Conservation (phyloP, 2,888 invertebrate genomes). For the Tachina fera region DNA sequence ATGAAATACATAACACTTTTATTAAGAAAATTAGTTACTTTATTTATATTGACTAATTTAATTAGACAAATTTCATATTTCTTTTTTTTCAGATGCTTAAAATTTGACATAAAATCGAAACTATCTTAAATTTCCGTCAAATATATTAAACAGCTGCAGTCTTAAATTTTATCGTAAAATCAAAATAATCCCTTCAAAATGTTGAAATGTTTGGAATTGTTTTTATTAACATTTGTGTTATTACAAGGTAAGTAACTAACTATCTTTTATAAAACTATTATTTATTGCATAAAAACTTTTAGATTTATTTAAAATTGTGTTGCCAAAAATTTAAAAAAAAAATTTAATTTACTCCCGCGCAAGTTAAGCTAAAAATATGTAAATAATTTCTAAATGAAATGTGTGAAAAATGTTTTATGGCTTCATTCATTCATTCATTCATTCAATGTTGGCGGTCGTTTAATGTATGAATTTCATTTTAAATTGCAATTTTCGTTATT, state of each 20-base stretch:
- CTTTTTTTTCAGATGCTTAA: slow-evolving; percentile 26
- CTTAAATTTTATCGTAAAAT: slow-evolving; percentile 2
- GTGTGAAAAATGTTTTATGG: no score
- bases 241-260: slow-evolving; percentile 67
- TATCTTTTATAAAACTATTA: background rate
- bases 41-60: background rate
- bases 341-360: no score
- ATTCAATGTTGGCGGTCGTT: no score
- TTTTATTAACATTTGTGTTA: slow-evolving; percentile 58
- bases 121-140: background rate
- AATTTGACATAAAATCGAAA: slow-evolving; percentile 14
- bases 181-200: slow-evolving; percentile 40
- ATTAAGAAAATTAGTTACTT: no score
- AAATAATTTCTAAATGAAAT: no score
- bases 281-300: background rate
- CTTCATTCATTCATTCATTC: no score
- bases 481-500: background rate
- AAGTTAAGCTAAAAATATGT: no score
- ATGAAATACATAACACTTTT: background rate
- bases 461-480: no score
- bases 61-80: background rate
- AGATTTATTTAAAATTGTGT: no score
- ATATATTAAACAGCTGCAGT: background rate
- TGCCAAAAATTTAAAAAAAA: no score
- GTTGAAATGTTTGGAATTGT: slow-evolving; percentile 43